A percentile compares a stretch with the other conserved stretches of the same genome.
Evolutionary conservation across 2,113 vertebrate genomes (phyloP).

Genomic region (Daubentonia madagascariensis): DNA sequence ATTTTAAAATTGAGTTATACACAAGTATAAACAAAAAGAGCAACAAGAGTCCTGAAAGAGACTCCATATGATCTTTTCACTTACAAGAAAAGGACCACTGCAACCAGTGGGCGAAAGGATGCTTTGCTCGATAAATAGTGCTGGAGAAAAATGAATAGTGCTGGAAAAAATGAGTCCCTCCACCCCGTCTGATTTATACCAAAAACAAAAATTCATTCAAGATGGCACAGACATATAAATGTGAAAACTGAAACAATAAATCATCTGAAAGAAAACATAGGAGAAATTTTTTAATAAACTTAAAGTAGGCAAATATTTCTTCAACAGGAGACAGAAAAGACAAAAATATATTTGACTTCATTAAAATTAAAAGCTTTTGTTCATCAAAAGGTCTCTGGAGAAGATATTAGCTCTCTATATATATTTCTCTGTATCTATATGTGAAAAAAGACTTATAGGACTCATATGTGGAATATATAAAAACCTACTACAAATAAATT

Average conservation of each 20-base stretch:
- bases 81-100: neutral
- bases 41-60: neutral
- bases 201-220: neutral
- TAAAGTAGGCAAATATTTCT: neutral
- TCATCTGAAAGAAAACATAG: neutral
- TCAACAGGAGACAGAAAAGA: neutral
- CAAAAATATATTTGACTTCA: neutral
- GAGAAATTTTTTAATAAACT: neutral
- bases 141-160: neutral
- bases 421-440: neutral
- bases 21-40: neutral
- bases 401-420: neutral
- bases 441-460: neutral
- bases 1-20: neutral
- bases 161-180: neutral
- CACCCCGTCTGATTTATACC: neutral
- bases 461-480: neutral
- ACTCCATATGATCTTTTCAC: neutral
- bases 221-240: neutral
- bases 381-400: neutral
- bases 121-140: neutral
- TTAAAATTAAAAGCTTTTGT: neutral
- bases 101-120: neutral
- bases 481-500: neutral
- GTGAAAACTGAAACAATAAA: neutral